A percentile compares a stretch with the other conserved stretches of the same genome.
Conservation (phyloP, 92 coral and sea anemone genomes). For the Zoanthus sociatus region DNA sequence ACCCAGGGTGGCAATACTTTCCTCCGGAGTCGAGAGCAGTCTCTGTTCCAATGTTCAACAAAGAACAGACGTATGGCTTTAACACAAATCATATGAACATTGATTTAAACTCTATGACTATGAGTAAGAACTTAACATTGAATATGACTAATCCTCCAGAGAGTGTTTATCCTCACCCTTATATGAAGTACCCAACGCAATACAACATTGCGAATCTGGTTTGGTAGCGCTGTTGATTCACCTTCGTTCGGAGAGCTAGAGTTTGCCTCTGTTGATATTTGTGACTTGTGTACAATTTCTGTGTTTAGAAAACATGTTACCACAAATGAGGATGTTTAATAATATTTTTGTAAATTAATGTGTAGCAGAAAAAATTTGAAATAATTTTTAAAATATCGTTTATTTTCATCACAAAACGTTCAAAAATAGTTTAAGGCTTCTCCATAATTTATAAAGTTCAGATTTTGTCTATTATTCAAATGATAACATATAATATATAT, state of each 20-base stretch:
- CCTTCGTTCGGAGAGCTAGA: too few species aligned
- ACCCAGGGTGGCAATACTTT: constrained; percentile 88
- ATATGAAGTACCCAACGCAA: constrained; percentile 65
- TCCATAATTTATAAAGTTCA: not conserved
- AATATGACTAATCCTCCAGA: constrained; percentile 85
- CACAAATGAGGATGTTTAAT: constrained; percentile 30
- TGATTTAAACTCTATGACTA: constrained; percentile 67
- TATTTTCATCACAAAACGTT: not conserved
- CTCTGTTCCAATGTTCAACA: constrained; percentile 89
- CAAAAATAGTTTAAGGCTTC: not conserved
- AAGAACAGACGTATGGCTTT: constrained; percentile 91
- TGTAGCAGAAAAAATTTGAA: not conserved
- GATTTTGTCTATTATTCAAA: not conserved
- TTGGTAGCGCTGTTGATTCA: constrained; percentile 61
- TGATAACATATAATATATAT: not conserved
- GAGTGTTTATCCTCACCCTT: constrained; percentile 73
- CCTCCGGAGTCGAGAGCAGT: constrained; percentile 95
- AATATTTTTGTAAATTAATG: not conserved
- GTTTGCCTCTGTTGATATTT: not conserved
- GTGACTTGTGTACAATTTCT: not conserved
- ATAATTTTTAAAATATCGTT: not conserved
- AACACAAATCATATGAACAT: constrained; percentile 89
- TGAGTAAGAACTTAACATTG: constrained; percentile 53
- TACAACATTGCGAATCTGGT: constrained; percentile 83
- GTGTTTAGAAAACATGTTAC: constrained; percentile 49